A percentile compares a stretch with the other conserved stretches of the same genome.
phyloP scores from a whole-genome alignment of 1,140 invertebrate genomes.

The Drosophila pandora region DNA sequence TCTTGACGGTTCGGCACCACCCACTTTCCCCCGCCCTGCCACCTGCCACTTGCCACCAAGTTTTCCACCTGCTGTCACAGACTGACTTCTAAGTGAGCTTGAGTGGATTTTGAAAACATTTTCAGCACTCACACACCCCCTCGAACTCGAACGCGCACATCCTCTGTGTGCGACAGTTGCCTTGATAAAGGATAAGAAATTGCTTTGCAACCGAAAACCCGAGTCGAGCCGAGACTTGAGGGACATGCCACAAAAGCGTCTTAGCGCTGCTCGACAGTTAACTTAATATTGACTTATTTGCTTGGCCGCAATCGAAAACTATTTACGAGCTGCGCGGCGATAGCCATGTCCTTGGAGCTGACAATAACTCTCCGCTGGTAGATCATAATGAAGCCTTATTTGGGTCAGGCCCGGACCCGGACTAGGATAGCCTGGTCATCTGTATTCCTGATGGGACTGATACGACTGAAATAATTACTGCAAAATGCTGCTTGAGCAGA shows the following conservation, averaged over 20 bases:
- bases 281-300: constrained; percentile 78
- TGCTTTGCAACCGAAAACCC: constrained; percentile 36
- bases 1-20: constrained; percentile 12
- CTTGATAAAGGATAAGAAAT: constrained; percentile 69
- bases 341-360: constrained; percentile 8
- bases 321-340: constrained; percentile 45
- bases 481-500: constrained; percentile 11
- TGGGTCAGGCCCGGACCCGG: constrained; percentile 31
- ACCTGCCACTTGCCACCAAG: not conserved
- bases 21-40: not conserved
- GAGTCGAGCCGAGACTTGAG: constrained; percentile 20
- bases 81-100: constrained; percentile 47
- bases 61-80: constrained; percentile 17
- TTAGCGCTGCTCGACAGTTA: constrained; percentile 54
- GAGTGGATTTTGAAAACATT: constrained; percentile 73
- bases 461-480: constrained; percentile 25
- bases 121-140: constrained; percentile 42
- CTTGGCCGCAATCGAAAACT: constrained; percentile 65
- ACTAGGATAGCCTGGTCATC: constrained; percentile 28
- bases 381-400: constrained; percentile 46
- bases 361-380: constrained; percentile 1
- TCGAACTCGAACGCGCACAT: constrained; percentile 6
- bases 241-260: constrained; percentile 54
- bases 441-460: constrained; percentile 48
- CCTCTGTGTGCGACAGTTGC: constrained; percentile 47